These are phyloP conservation scores for Campoletis raptor DNA, from an alignment of 2,888 invertebrate genomes.

Conservation along the genomic window DNA sequence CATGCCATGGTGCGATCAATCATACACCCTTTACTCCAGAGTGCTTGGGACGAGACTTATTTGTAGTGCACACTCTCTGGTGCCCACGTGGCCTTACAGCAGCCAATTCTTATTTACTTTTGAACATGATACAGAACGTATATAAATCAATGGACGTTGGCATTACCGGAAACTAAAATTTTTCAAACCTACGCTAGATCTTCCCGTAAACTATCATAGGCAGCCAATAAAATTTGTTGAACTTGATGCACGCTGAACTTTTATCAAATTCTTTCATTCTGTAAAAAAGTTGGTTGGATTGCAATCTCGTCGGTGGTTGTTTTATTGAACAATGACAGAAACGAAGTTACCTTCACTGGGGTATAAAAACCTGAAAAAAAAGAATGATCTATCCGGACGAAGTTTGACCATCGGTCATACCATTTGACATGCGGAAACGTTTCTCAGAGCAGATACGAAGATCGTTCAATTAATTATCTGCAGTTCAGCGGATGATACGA, in stretches of 20 bases:
- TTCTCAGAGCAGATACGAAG: conserved; percentile 56
- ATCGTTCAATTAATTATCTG: conserved; percentile 71
- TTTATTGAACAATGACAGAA: not conserved
- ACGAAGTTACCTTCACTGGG: not conserved
- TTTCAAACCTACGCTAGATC: not conserved
- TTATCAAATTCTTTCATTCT: not conserved
- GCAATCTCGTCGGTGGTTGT: not conserved
- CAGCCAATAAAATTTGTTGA: not conserved
- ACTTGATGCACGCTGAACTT: not conserved
- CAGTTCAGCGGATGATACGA: conserved; percentile 29
- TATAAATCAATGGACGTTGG: conserved; percentile 29
- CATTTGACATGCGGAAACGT: conserved; percentile 70
- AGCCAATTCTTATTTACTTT: conserved; percentile 46
- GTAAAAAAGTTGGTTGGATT: not conserved
- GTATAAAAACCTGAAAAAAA: conserved; percentile 51
- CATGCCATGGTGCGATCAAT: conserved; percentile 84
- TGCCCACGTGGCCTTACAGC: conserved; percentile 12
- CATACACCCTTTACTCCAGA: conserved; percentile 79
- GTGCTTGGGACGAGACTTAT: conserved; percentile 66
- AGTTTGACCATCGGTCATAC: conserved; percentile 73
- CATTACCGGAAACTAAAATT: not conserved
- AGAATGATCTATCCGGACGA: conserved; percentile 70
- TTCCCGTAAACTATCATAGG: not conserved
- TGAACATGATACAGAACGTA: conserved; percentile 40
- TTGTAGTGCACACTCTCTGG: conserved; percentile 49